Evolutionary conservation across 2,888 invertebrate species (phyloP).

Genomic region (Lochmaea crataegi): DNA sequence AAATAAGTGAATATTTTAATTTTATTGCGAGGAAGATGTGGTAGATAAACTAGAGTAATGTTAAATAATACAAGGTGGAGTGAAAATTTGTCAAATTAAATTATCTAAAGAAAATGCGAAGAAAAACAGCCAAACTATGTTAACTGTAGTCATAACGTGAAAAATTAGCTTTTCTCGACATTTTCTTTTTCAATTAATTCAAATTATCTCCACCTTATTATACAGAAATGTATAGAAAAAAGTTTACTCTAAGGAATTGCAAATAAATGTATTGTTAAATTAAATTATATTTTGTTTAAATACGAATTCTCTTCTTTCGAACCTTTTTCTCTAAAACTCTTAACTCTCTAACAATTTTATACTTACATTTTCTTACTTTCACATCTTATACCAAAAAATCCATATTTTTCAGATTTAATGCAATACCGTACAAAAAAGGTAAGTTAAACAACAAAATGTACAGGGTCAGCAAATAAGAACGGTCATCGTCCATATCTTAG

Average conservation of each 20-base stretch:
- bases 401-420: background rate
- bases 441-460: background rate
- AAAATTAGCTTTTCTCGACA: background rate
- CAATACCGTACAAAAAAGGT: too few relatives aligned
- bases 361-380: constrained; percentile 7
- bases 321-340: constrained; percentile 11
- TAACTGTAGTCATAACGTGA: background rate
- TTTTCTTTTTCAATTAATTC: background rate
- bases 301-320: constrained; percentile 16
- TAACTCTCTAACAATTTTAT: constrained; percentile 12
- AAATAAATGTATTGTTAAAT: constrained; percentile 32
- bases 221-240: constrained; percentile 20
- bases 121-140: background rate
- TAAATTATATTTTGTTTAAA: constrained; percentile 25
- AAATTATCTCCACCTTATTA: background rate
- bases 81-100: constrained; percentile 4
- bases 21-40: constrained; percentile 27
- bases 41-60: constrained; percentile 29
- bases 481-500: too few relatives aligned
- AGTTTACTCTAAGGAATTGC: constrained; percentile 27
- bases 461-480: background rate
- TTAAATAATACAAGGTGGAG: constrained; percentile 12
- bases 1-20: constrained; percentile 18
- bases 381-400: background rate
- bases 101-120: background rate